Evolutionary conservation across 2,888 invertebrate genomes (phyloP).

Genomic region (Odontocolon sp.): DNA sequence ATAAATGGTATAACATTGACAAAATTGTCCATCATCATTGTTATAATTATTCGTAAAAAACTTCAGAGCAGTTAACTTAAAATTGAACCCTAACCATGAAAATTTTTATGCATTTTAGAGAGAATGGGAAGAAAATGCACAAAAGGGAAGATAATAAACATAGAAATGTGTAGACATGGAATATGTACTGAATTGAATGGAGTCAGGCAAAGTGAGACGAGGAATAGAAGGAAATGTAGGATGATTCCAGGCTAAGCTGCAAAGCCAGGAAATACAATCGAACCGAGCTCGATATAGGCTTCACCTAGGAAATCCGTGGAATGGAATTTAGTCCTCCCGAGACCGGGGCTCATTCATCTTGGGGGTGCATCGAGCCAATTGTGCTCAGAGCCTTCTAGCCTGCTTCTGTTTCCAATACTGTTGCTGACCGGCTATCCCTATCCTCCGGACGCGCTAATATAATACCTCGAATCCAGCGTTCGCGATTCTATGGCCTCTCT

Average conservation of each 20-base stretch:
- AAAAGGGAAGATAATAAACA: background rate
- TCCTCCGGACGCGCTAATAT: constrained; percentile 27
- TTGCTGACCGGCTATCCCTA: constrained; percentile 19
- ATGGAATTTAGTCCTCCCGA: constrained; percentile 46
- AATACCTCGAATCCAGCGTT: constrained; percentile 21
- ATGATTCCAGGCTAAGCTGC: background rate
- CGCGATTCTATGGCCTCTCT: constrained; percentile 9
- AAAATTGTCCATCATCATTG: background rate
- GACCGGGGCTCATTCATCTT: constrained; percentile 52
- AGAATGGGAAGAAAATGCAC: too few species aligned
- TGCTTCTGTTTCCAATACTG: constrained; percentile 25
- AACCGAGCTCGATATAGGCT: constrained; percentile 5
- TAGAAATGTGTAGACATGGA: background rate
- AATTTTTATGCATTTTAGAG: too few species aligned
- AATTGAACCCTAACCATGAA: too few species aligned
- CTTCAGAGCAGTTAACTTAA: too few species aligned
- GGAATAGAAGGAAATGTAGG: constrained; percentile 4
- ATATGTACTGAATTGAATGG: background rate
- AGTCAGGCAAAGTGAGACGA: background rate
- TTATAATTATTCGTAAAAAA: background rate
- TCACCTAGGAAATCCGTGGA: constrained; percentile 28
- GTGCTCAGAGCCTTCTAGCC: constrained; percentile 18
- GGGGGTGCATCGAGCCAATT: constrained; percentile 39
- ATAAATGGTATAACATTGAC: background rate
- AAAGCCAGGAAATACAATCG: constrained; percentile 7